These are phyloP conservation scores for Hetaerina titia DNA, from an alignment of 2,888 invertebrate genomes.

Conservation along the genomic window DNA sequence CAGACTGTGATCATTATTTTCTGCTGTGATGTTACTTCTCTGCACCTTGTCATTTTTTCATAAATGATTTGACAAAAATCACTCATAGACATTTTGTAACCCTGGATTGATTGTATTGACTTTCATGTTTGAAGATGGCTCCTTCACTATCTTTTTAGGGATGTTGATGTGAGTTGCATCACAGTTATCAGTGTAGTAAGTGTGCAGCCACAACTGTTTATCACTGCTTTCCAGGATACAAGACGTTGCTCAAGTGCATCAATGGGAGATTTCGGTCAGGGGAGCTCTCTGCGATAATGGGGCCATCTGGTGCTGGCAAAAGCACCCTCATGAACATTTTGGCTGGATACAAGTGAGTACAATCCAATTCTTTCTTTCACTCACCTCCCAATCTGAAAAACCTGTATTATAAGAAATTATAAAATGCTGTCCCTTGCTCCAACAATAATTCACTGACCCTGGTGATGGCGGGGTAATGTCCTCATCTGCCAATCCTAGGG, in stretches of 20 bases:
- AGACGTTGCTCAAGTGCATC: constrained; percentile 92
- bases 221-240: constrained; percentile 81
- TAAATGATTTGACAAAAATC: no score
- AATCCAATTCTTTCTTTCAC: not conserved
- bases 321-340: constrained; percentile 83
- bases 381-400: constrained; percentile 45
- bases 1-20: no score
- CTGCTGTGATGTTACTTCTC: no score
- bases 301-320: constrained; percentile 91
- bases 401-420: constrained; percentile 61
- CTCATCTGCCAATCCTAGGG: no score
- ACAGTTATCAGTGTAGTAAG: no score
- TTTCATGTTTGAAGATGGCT: no score
- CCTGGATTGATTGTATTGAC: no score
- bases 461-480: no score
- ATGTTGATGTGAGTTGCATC: no score
- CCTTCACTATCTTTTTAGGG: no score
- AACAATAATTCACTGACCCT: not conserved
- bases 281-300: constrained; percentile 97
- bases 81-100: no score
- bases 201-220: not conserved
- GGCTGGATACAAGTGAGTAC: constrained; percentile 78
- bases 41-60: no score
- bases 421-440: not conserved
- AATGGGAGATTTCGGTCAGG: constrained; percentile 93